These are phyloP conservation scores for Hoplodrina blanda DNA, from an alignment of 2,888 invertebrate species.

Conservation along the genomic window DNA sequence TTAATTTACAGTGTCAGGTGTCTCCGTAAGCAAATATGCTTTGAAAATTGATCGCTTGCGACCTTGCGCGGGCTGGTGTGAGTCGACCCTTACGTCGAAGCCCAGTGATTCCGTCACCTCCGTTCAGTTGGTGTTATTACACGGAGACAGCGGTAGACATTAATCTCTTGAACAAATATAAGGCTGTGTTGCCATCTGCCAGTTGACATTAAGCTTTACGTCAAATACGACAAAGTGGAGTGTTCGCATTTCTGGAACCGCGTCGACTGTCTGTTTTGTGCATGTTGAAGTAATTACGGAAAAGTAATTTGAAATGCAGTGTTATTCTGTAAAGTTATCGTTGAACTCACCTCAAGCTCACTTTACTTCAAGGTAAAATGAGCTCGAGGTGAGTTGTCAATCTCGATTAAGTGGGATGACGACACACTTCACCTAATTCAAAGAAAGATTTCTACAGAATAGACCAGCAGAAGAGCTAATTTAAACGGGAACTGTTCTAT, in stretches of 20 bases:
- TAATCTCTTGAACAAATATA: slow-evolving; percentile 82
- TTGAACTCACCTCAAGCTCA: not conserved
- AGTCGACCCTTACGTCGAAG: slow-evolving; percentile 32
- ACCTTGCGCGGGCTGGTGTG: slow-evolving; percentile 31
- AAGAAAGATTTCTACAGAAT: too few species aligned
- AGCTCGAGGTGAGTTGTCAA: too few species aligned
- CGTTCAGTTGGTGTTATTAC: slow-evolving; percentile 65
- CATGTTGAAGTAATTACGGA: slow-evolving; percentile 8
- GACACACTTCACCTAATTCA: too few species aligned
- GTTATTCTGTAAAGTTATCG: not conserved
- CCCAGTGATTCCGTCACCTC: slow-evolving; percentile 61
- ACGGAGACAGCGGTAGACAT: slow-evolving; percentile 75
- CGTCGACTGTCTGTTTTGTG: slow-evolving; percentile 29
- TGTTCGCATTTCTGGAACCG: slow-evolving; percentile 65
- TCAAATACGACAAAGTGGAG: slow-evolving; percentile 40
- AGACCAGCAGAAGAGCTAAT: not conserved
- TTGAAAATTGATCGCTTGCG: slow-evolving; percentile 50
- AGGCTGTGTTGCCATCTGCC: slow-evolving; percentile 75
- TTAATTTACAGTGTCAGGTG: slow-evolving; percentile 53
- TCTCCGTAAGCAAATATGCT: slow-evolving; percentile 46
- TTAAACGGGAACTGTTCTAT: slow-evolving; percentile 3
- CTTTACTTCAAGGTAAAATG: not conserved
- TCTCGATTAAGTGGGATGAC: too few species aligned
- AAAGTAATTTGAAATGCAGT: slow-evolving; percentile 1
- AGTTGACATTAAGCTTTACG: slow-evolving; percentile 41